Conservation (phyloP, 2,888 invertebrate species). For the Acleris holmiana region DNA sequence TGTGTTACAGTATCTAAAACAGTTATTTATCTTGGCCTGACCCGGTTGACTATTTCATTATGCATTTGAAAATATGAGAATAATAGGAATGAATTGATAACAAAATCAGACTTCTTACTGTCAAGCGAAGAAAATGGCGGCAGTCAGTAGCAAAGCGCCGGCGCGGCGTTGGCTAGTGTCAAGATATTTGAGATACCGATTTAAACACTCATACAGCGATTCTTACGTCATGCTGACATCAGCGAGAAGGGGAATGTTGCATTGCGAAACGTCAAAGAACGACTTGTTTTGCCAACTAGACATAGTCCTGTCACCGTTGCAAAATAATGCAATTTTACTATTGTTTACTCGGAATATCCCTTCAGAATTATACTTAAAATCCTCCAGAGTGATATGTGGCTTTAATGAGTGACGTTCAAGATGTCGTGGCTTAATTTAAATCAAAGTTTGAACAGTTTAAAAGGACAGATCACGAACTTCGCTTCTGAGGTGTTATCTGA, state of each 20-base stretch:
- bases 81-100: slow-evolving; percentile 7
- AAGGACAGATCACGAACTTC: slow-evolving; percentile 94
- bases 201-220: neutral
- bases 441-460: slow-evolving; percentile 88
- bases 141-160: slow-evolving; percentile 22
- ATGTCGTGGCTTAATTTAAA: slow-evolving; percentile 90
- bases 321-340: slow-evolving; percentile 79
- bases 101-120: slow-evolving; percentile 22
- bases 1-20: neutral
- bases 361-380: slow-evolving; percentile 52
- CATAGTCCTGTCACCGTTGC: slow-evolving; percentile 72
- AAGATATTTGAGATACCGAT: slow-evolving; percentile 14
- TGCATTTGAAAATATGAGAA: neutral
- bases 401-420: slow-evolving; percentile 49
- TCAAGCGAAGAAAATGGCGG: slow-evolving; percentile 38
- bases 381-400: slow-evolving; percentile 64
- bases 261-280: slow-evolving; percentile 49
- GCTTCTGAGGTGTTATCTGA: slow-evolving; percentile 95
- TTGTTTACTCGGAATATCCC: slow-evolving; percentile 67
- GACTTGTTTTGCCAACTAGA: slow-evolving; percentile 83
- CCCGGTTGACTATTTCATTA: neutral
- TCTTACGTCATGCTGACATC: slow-evolving; percentile 25
- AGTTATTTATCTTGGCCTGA: too few species aligned
- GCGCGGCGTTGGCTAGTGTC: slow-evolving; percentile 31
- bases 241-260: slow-evolving; percentile 16